Percentiles rank a stretch among this genome's conserved stretches.
phyloP scores from a whole-genome alignment of 2,888 invertebrate species.

The Drosophila kambysellisi region DNA sequence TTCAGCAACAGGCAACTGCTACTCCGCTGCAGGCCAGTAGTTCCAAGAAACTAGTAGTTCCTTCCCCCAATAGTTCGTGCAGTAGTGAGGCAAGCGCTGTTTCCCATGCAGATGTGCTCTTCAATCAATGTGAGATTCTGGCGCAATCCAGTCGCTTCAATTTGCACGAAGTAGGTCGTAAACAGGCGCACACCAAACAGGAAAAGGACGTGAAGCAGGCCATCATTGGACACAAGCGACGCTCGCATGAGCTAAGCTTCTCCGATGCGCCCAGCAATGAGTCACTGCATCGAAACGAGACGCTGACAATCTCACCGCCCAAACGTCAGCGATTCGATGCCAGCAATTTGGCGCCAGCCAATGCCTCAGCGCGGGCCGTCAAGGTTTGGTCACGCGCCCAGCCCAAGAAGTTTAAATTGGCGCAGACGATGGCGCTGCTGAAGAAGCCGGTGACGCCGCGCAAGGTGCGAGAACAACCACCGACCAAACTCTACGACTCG shows the following conservation, averaged over 20 bases:
- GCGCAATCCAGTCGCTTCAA: slow-evolving; percentile 85
- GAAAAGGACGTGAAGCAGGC: slow-evolving; percentile 1
- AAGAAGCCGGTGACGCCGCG: slow-evolving; percentile 80
- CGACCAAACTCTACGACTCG: slow-evolving; percentile 82
- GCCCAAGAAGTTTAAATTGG: slow-evolving; percentile 76
- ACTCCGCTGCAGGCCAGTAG: slow-evolving; percentile 4
- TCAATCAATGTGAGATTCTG: slow-evolving; percentile 84
- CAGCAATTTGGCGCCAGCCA: slow-evolving; percentile 42
- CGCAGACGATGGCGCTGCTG: slow-evolving; percentile 71
- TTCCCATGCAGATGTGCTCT: slow-evolving; percentile 76
- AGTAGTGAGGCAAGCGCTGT: slow-evolving; percentile 72
- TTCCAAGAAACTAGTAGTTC: slow-evolving; percentile 15
- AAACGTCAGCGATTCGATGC: slow-evolving; percentile 80
- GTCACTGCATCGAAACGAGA: slow-evolving; percentile 51
- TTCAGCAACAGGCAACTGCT: slow-evolving; percentile 37
- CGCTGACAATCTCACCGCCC: slow-evolving; percentile 81
- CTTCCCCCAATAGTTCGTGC: slow-evolving; percentile 66
- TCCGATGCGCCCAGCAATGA: slow-evolving; percentile 70
- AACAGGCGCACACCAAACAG: slow-evolving; percentile 54
- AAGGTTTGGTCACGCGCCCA: slow-evolving; percentile 75
- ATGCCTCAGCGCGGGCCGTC: slow-evolving; percentile 52
- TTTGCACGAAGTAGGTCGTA: slow-evolving; percentile 81
- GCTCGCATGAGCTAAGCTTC: slow-evolving; percentile 72
- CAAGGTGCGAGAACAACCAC: slow-evolving; percentile 63
- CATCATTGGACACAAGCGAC: slow-evolving; percentile 55